Percentiles rank a stretch among this genome's conserved stretches.
Evolutionary conservation across 2,797 vertebrate species (phyloP).

Genomic region (Lophius americanus): DNA sequence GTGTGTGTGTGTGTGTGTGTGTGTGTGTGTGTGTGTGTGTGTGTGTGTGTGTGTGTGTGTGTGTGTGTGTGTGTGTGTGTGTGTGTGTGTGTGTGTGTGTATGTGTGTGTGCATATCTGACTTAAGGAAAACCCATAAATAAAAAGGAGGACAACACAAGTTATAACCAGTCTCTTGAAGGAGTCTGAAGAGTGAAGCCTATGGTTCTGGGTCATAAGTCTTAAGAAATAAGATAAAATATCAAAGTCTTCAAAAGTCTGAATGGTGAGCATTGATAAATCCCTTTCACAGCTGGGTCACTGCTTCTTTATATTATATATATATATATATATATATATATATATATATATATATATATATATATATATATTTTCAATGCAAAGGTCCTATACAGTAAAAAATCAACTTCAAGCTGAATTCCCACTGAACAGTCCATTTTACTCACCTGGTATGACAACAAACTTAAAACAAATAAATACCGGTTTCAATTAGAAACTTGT

Average conservation of each 20-base stretch:
- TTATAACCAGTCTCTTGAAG: slow-evolving; percentile 6
- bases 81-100: slow-evolving; percentile 32
- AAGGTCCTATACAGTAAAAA: no score
- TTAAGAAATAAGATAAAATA: not conserved
- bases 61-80: slow-evolving; percentile 33
- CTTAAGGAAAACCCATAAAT: slow-evolving; percentile 29
- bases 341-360: no score
- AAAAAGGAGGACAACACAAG: slow-evolving; percentile 9
- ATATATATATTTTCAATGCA: no score
- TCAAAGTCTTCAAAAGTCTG: not conserved
- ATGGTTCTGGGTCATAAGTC: not conserved
- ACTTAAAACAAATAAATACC: no score
- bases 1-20: slow-evolving; percentile 28
- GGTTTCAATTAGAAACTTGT: no score
- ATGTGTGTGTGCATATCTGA: slow-evolving; percentile 33
- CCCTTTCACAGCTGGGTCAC: no score
- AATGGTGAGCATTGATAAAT: not conserved
- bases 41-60: slow-evolving; percentile 29
- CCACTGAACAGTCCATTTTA: no score
- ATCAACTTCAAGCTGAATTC: no score
- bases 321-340: no score
- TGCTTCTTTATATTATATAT: no score
- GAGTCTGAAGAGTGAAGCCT: not conserved
- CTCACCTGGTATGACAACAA: no score
- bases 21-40: slow-evolving; percentile 32